Conservation (phyloP, 2,797 vertebrate species). For the Catostomus latipinnis region DNA sequence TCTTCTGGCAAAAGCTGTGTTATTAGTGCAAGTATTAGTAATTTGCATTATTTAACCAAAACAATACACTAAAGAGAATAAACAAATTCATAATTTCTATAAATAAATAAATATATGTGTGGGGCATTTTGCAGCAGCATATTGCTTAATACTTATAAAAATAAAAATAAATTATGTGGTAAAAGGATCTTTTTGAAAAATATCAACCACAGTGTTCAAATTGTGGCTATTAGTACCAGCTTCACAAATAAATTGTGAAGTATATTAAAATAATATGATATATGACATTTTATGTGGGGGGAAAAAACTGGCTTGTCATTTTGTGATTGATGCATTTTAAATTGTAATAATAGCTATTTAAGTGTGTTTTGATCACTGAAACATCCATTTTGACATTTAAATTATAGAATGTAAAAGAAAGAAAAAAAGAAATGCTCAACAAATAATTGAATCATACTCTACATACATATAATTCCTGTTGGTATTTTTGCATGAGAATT, state of each 20-base stretch:
- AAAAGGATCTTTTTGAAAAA: too few species aligned
- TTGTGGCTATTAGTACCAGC: too few species aligned
- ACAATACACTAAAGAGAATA: too few species aligned
- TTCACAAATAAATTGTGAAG: too few species aligned
- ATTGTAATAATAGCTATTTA: conserved; percentile 4
- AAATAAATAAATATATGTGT: background rate
- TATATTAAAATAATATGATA: background rate
- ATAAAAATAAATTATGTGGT: too few species aligned
- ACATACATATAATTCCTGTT: background rate
- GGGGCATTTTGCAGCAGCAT: conserved; percentile 1
- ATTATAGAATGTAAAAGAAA: background rate
- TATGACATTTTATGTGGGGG: background rate
- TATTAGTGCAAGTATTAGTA: too few species aligned
- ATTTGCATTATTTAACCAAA: too few species aligned
- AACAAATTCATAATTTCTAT: too few species aligned
- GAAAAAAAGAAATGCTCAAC: background rate
- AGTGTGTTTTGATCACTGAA: background rate
- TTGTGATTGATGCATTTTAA: conserved; percentile 24
- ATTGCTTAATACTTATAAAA: background rate
- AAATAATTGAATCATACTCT: background rate
- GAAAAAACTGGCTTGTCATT: background rate
- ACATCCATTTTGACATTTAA: conserved; percentile 12
- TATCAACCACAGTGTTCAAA: too few species aligned
- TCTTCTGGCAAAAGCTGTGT: too few species aligned
- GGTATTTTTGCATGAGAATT: background rate